Evolutionary conservation across 64 coral and sea anemone species (phyloP).

Genomic region (Exaiptasia diaphana): DNA sequence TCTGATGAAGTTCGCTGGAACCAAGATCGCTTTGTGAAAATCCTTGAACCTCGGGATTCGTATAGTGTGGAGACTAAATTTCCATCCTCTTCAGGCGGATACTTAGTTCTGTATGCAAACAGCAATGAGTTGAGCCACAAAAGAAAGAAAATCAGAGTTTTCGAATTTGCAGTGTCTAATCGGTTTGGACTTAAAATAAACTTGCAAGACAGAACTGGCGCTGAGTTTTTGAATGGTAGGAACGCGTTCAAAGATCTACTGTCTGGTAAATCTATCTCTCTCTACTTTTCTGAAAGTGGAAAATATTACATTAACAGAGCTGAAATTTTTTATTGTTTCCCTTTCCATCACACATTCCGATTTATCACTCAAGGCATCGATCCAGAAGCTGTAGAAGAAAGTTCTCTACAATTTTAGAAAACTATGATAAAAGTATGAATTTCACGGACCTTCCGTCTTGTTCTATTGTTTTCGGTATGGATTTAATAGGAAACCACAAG

Average conservation of each 20-base stretch:
- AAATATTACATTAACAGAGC: too few relatives aligned
- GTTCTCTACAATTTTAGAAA: too few relatives aligned
- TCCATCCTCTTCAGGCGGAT: neutral
- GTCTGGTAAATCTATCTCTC: too few relatives aligned
- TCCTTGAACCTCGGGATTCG: neutral
- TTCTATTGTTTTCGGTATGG: too few relatives aligned
- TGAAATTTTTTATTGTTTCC: too few relatives aligned
- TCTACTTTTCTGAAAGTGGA: too few relatives aligned
- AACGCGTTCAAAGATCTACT: constrained; percentile 20
- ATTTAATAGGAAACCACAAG: too few relatives aligned
- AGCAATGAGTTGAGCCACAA: neutral
- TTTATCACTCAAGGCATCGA: too few relatives aligned
- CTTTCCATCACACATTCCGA: too few relatives aligned
- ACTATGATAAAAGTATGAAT: too few relatives aligned
- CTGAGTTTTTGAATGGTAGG: neutral
- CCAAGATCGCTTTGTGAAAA: neutral
- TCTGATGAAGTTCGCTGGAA: constrained; percentile 1
- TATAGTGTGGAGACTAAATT: neutral
- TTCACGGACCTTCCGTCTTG: too few relatives aligned
- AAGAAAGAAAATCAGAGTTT: neutral
- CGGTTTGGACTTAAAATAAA: neutral
- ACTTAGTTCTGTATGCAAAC: neutral
- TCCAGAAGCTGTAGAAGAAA: too few relatives aligned
- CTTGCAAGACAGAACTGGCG: neutral
- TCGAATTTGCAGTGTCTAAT: constrained; percentile 30